A percentile compares a stretch with the other conserved stretches of the same genome.
Evolutionary conservation across 64 coral and sea anemone genomes (phyloP).

Genomic region (Astreopora myriophthalma): DNA sequence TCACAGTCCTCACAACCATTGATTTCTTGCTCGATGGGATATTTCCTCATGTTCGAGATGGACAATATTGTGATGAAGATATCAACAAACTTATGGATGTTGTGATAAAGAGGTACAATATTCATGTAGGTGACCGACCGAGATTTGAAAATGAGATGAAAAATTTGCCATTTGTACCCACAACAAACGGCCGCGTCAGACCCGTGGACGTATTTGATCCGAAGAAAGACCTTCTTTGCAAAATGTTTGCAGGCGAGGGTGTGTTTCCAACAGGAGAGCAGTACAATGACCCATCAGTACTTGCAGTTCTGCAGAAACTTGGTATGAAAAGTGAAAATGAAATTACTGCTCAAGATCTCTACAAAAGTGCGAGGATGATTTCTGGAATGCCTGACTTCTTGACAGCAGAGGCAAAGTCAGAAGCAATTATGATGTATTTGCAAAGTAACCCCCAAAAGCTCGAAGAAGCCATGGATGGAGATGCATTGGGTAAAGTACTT

Average conservation of each 20-base stretch:
- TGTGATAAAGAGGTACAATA: conserved; percentile 52
- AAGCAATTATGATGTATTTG: conserved; percentile 50
- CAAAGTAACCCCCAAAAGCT: conserved; percentile 14
- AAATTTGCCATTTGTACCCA: conserved; percentile 16
- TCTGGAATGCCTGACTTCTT: background rate
- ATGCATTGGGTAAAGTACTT: background rate
- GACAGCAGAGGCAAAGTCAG: conserved; percentile 48
- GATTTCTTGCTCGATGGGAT: background rate
- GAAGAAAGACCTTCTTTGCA: background rate
- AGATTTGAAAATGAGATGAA: conserved; percentile 19
- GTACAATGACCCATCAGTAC: conserved; percentile 25
- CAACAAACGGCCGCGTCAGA: background rate
- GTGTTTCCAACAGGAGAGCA: conserved; percentile 21
- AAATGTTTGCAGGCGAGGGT: conserved; percentile 26
- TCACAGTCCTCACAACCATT: background rate
- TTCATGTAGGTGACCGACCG: background rate
- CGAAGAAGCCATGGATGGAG: background rate
- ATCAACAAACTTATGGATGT: conserved; percentile 62
- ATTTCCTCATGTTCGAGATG: conserved; percentile 22
- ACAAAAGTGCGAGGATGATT: conserved; percentile 34
- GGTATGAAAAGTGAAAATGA: conserved; percentile 52
- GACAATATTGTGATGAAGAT: conserved; percentile 23
- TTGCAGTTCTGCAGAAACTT: conserved; percentile 16
- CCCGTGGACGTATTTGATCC: conserved; percentile 51
- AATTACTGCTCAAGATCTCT: conserved; percentile 52